Conservation (phyloP, 2,797 vertebrate genomes). For the Manis pentadactyla region DNA sequence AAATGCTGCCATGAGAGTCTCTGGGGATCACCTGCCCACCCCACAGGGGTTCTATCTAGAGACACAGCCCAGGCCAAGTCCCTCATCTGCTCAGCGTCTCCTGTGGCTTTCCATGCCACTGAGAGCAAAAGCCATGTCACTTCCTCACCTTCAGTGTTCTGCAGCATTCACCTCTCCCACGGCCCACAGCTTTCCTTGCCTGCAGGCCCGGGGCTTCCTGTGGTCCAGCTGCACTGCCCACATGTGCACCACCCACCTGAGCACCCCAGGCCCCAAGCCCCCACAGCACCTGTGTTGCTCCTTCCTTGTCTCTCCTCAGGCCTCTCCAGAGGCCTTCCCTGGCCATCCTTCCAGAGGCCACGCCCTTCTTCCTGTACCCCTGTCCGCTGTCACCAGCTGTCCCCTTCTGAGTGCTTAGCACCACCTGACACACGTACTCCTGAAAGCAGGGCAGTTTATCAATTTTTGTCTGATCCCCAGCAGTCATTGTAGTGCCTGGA, state of each 20-base stretch:
- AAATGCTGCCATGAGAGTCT: background rate
- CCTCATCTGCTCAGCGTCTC: background rate
- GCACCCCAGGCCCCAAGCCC: fast-evolving
- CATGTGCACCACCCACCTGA: background rate
- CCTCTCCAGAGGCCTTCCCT: background rate
- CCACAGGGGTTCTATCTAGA: background rate
- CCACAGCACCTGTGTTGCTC: fast-evolving
- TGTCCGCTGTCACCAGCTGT: fast-evolving
- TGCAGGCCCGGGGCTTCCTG: background rate
- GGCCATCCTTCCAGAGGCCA: background rate
- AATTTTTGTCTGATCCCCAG: background rate
- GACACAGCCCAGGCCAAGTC: background rate
- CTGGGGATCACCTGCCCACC: background rate
- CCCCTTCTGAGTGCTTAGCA: background rate
- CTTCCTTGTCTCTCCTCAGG: background rate
- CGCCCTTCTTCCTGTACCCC: fast-evolving
- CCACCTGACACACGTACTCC: background rate
- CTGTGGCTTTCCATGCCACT: background rate
- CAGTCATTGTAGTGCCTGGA: too few species aligned
- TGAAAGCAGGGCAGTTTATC: too few species aligned
- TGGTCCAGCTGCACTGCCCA: background rate
- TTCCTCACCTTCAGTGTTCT: background rate
- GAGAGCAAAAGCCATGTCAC: background rate
- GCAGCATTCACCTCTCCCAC: background rate
- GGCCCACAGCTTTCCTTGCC: background rate